Percentiles rank a stretch among this genome's conserved stretches.
Conservation (phyloP, 2,797 vertebrate species). For the Brotogeris chrysoptera region DNA sequence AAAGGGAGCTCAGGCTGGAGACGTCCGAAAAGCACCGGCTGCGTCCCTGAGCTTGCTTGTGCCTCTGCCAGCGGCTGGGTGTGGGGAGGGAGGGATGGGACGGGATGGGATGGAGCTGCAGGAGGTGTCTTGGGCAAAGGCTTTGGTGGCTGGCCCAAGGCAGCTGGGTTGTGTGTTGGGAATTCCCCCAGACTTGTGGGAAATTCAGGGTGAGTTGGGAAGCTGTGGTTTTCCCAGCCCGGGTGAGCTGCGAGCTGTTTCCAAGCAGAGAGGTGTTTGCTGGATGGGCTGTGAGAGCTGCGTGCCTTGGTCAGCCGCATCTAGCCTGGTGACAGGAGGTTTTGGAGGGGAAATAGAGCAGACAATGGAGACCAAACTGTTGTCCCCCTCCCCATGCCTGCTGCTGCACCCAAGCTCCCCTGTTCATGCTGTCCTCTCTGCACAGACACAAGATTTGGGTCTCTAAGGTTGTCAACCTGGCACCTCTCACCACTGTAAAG, state of each 20-base stretch:
- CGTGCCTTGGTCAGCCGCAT: not conserved
- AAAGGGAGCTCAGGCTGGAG: slow-evolving; percentile 34
- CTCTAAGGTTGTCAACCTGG: not conserved
- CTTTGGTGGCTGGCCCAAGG: not conserved
- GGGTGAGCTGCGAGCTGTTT: not conserved
- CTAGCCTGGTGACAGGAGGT: not conserved
- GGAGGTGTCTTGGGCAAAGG: not conserved
- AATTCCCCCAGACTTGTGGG: not conserved
- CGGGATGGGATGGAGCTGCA: not conserved
- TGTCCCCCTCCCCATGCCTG: not conserved
- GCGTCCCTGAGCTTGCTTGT: not conserved
- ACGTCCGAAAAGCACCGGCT: not conserved
- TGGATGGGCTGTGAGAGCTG: not conserved
- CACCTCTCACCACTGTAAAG: not conserved
- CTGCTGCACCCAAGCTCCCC: not conserved
- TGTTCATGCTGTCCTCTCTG: not conserved
- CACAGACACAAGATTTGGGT: not conserved
- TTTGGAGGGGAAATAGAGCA: not conserved
- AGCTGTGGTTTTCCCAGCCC: not conserved
- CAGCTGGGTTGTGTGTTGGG: not conserved
- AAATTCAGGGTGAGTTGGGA: not conserved
- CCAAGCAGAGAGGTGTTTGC: not conserved
- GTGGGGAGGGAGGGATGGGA: not conserved
- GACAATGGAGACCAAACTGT: not conserved
- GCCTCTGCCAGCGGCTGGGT: fast-evolving